Evolutionary conservation across 2,888 invertebrate species (phyloP).

Genomic region (Tachina grossa): DNA sequence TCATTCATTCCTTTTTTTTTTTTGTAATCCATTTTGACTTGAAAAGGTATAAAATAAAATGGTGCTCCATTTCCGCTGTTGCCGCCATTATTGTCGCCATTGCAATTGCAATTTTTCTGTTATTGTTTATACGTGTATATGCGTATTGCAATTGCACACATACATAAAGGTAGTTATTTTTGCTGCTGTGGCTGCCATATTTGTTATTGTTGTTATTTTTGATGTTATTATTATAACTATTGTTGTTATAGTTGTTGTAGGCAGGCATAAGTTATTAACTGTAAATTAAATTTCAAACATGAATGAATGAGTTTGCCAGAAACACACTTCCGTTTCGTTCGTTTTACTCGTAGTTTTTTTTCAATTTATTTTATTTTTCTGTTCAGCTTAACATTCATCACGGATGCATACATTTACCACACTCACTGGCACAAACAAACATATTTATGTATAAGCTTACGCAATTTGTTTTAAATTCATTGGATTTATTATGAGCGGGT

Average conservation of each 20-base stretch:
- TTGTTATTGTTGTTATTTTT: conserved; percentile 1
- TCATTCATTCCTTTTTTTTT: conserved; percentile 19
- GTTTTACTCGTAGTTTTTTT: neutral
- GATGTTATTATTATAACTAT: conserved; percentile 23
- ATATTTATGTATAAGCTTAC: neutral
- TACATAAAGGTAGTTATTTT: neutral
- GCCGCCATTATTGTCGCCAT: conserved; percentile 69
- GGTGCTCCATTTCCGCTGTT: conserved; percentile 64
- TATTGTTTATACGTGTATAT: conserved; percentile 18
- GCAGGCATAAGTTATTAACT: conserved; percentile 71
- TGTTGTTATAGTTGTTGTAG: conserved; percentile 47
- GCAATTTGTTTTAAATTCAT: conserved; percentile 18
- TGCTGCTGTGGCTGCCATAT: neutral
- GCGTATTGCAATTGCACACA: neutral
- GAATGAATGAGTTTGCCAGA: conserved; percentile 65
- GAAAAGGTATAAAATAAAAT: conserved; percentile 57
- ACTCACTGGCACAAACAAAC: neutral
- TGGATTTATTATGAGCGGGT: conserved; percentile 23
- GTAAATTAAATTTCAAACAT: conserved; percentile 72
- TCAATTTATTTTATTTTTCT: conserved; percentile 13
- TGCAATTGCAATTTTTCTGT: conserved; percentile 54
- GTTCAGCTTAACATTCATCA: conserved; percentile 29
- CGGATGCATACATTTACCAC: conserved; percentile 14
- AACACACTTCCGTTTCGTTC: conserved; percentile 51
- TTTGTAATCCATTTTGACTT: conserved; percentile 31